Evolutionary conservation across 2,888 invertebrate species (phyloP), one percentile per base, ranked within the genome.

Genomic region (Lymantria dispar): DNA sequence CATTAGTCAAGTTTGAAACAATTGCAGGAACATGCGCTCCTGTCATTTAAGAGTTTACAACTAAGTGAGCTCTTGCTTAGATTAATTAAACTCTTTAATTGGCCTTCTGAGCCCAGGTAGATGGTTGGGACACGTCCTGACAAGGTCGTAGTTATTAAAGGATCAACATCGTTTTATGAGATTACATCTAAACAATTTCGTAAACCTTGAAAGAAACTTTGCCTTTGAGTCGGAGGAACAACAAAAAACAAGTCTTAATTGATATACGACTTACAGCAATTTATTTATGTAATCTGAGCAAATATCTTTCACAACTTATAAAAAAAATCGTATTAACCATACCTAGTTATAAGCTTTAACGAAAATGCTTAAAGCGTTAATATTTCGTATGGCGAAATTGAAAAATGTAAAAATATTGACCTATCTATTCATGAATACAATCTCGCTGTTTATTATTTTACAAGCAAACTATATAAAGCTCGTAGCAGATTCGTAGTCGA

Each of bases 81-180:
- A 68, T 68, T 68, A 63, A 67, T 67, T 67, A 63, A 67, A 62
- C 52, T 60, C 45, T 68, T 65, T 68, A 65, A 67, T 68, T 68
- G 54, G 52, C 54, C 60, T 47, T 42, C 48, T 22, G 54, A 51
- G 54, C 33, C 36, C 68, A 68, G 69, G 68, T 68, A 54, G 47
- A 45, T 52, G 54, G 55, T 49, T 48, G 44, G 50, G 50, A 54
- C 59, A 55, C 50, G 51, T 60, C 48, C 50, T 46, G 29, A 31
- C 53, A 51, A 41, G 47, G 48, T 49, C 50, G 60, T 68, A 60
- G 63, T 62, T 58, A 63, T 63, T 58, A 65, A 62, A 52, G 60
- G 56, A 68, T 63, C 57, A 52, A 63, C 50, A 54, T 56, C 50
- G 54, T 65, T 68, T 63, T 61, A 44, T 58, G 49, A 56, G 53